Base-by-base conservation (phyloP, 1,140 invertebrate genomes). In the Ganaspis sp. region DNA sequence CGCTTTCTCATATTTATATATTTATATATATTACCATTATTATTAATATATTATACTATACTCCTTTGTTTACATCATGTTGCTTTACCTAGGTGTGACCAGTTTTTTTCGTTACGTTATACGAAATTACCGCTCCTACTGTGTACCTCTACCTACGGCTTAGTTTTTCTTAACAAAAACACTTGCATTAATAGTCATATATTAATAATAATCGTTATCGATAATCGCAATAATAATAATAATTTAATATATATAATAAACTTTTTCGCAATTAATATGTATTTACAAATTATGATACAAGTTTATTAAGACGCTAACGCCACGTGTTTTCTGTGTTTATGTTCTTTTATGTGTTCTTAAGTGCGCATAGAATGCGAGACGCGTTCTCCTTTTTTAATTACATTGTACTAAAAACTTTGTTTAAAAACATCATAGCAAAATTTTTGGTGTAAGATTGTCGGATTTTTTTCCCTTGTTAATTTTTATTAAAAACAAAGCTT, bases 241-340 rank as follows among this genome's bases (percentile, higher is more conserved):
- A 85, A 86, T 86, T 79, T 74, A 84, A 84, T 83, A 85, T 79
- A 86, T 86, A 85, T 85, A 84, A 86, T 88, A 87, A 87, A 76
- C 81, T 82, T 84, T 84, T 82, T 82, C 78, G 85, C 81, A 83
- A 85, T 85, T 88, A 88, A 84, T 81, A 78, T 85, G 77, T 91
- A 90, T 90, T 86, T 91, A 91, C 90, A 91, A 75, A 81, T 80
- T 88, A 88, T 88, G 70, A 70, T 89, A 89, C 87, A 89, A 84
- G 78, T 83, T 71, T 64, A 64, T 64, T 64, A 64, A 64, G 58
- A 29, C 58, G 58, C 58, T 64, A 64, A 29, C 58, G 58, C 58
- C 58, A 64, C 58, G 58, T 64, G 58, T 64, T 64, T n/a, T 64
- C 23, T 34, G 58, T 64, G 58, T 49, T 5, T 45, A 45, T 26